Base-by-base conservation (phyloP, 2,113 vertebrate species). In the Platichthys stellatus region DNA sequence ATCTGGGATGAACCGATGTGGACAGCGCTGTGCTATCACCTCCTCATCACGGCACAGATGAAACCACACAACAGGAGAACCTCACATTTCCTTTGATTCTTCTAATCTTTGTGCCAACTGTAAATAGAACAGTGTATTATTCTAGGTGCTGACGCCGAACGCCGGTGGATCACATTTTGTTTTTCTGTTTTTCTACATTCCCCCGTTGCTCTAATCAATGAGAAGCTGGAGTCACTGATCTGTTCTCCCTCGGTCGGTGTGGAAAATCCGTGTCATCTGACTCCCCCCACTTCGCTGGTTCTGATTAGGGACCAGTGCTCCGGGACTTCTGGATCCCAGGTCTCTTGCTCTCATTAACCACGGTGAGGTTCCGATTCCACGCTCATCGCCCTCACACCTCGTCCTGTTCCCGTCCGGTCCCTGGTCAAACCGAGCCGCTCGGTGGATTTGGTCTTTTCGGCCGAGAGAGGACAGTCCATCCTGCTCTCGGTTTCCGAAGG, bases 251-350 rank as follows among this genome's bases (percentile, higher is more conserved):
- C 5, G 18, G 54, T 38, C 20, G 57, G 59, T 80, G 69, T 83
- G 89, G 84, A 93, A 92, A 92, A 78, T 76, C 45, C 54, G 2
- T 74, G 88, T 92, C 87, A 89, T 82, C 65, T 53, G 80, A 88
- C 72, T 89, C 77, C 61, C 64, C 26, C 26, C 49, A 24, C 66
- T 59, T 56, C 51, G 38, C 87, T 89, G 90, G 82, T 92, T 88
- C 80, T 90, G 90, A 91, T 93, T 92, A 89, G 66, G 69, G 20
- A 69, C 43, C 23, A 79, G 76, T 3, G n/a, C 89, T 86, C 71
- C 11, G 51, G 73, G 76, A 86, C 43, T 69, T 67, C 65, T 80
- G 88, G 81, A 66, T 80, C 59, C 69, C 4, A 21, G 67, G 62
- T 77, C 76, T 47, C 76, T 68, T 24, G 56, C 81, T 81, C 58